These are phyloP conservation scores for Mormyrops boulengeri DNA, from an alignment of 2,797 vertebrate genomes.

Conservation along the genomic window DNA sequence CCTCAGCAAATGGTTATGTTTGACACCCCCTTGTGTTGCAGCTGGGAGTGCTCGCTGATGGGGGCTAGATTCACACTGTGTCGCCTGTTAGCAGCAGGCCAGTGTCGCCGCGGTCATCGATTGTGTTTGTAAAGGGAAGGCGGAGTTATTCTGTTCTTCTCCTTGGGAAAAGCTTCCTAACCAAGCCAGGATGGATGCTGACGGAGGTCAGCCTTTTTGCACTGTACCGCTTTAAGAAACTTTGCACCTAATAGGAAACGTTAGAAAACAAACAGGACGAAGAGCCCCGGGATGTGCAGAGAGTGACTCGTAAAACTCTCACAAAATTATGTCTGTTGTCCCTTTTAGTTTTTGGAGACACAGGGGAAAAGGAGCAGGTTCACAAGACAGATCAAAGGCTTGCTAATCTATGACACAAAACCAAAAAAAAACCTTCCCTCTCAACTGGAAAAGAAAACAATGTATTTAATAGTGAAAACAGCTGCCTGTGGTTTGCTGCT, in stretches of 20 bases:
- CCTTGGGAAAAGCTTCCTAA: not conserved
- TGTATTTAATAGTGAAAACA: not conserved
- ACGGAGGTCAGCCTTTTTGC: not conserved
- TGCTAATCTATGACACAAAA: not conserved
- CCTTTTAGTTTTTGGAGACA: not conserved
- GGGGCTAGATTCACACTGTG: not conserved
- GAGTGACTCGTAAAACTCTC: not conserved
- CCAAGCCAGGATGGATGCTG: not conserved
- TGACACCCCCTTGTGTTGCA: not conserved
- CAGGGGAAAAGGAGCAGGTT: not conserved
- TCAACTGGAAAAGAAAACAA: not conserved
- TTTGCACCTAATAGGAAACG: not conserved
- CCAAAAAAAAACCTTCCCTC: not conserved
- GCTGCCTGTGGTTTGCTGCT: not conserved
- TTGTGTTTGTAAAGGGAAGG: conserved; percentile 29
- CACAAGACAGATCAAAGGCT: not conserved
- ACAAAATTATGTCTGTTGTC: not conserved
- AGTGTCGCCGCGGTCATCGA: conserved; percentile 32
- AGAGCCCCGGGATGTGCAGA: not conserved
- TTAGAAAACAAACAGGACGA: not conserved
- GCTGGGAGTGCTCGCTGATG: not conserved
- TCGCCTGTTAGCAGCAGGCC: conserved; percentile 29
- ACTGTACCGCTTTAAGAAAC: not conserved
- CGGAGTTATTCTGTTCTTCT: conserved; percentile 35
- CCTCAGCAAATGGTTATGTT: conserved; percentile 18